These are phyloP conservation scores for Penaeus vannamei DNA, from an alignment of 1,140 invertebrate genomes.

Conservation along the genomic window DNA sequence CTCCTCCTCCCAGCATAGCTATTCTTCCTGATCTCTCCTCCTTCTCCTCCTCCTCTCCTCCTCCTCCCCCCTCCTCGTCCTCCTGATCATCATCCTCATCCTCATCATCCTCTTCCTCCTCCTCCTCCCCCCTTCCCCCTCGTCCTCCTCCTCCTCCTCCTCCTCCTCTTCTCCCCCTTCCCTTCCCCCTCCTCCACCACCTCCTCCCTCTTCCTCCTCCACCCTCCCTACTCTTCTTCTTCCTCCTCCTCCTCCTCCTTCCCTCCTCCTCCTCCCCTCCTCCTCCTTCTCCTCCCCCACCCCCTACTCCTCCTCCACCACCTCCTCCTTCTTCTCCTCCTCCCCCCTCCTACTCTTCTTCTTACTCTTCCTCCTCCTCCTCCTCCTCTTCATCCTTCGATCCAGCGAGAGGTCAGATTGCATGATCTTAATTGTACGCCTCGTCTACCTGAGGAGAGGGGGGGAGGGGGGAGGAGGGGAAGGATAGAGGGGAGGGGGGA, in stretches of 20 bases:
- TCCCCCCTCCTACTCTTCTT: not conserved
- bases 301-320: not conserved
- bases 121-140: not conserved
- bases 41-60: too few species aligned
- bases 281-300: not conserved
- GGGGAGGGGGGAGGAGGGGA: not conserved
- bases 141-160: not conserved
- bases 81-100: not conserved
- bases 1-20: not conserved
- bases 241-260: not conserved
- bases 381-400: not conserved
- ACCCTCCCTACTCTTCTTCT: not conserved
- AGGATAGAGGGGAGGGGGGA: not conserved
- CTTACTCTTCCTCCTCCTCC: not conserved
- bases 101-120: not conserved
- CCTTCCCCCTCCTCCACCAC: not conserved
- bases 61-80: not conserved
- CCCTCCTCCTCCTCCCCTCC: not conserved
- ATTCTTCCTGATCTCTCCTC: not conserved
- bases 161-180: not conserved
- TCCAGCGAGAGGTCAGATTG: not conserved
- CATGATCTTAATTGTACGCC: too few species aligned
- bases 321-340: not conserved
- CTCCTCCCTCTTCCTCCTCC: not conserved
- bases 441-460: not conserved